Percentiles rank a stretch among this genome's conserved stretches.
Evolutionary conservation across 1,140 invertebrate genomes (phyloP).

Genomic region (Octopus bimaculoides): DNA sequence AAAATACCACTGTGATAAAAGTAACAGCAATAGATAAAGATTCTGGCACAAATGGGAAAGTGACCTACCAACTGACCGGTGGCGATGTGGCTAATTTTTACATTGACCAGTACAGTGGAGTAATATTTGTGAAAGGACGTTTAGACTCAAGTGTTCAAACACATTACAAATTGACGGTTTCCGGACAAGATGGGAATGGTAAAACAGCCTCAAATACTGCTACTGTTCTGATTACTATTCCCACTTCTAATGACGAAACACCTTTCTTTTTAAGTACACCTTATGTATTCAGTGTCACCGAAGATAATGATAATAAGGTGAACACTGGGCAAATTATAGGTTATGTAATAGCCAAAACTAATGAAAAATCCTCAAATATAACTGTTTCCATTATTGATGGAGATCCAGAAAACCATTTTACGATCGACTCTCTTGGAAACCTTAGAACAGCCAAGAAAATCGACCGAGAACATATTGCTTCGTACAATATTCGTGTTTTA

Average conservation of each 20-base stretch:
- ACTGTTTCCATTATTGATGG: slow-evolving; percentile 82
- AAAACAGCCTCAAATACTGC: slow-evolving; percentile 27
- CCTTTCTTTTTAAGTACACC: slow-evolving; percentile 51
- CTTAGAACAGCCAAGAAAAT: slow-evolving; percentile 47
- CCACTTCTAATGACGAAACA: slow-evolving; percentile 27
- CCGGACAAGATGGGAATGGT: slow-evolving; percentile 33
- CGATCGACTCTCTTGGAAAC: slow-evolving; percentile 53
- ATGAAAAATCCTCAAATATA: slow-evolving; percentile 55
- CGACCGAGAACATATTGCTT: slow-evolving; percentile 42
- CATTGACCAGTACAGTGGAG: slow-evolving; percentile 35
- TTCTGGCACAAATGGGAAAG: slow-evolving; percentile 73
- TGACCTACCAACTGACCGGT: slow-evolving; percentile 38
- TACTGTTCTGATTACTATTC: slow-evolving; percentile 36
- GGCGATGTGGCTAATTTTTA: slow-evolving; percentile 35
- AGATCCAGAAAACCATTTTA: slow-evolving; percentile 54
- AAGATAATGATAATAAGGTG: slow-evolving; percentile 66
- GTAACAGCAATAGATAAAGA: slow-evolving; percentile 77
- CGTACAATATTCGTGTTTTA: slow-evolving; percentile 43
- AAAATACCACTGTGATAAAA: slow-evolving; percentile 63
- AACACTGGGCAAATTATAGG: slow-evolving; percentile 70
- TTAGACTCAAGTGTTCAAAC: slow-evolving; percentile 18
- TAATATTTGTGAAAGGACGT: slow-evolving; percentile 29
- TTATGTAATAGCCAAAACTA: slow-evolving; percentile 65
- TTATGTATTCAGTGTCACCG: slow-evolving; percentile 77
- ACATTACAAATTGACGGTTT: slow-evolving; percentile 30